A percentile compares a stretch with the other conserved stretches of the same genome.
Conservation (phyloP, 1,140 invertebrate species). For the Cyrtorhinus lividipennis region DNA sequence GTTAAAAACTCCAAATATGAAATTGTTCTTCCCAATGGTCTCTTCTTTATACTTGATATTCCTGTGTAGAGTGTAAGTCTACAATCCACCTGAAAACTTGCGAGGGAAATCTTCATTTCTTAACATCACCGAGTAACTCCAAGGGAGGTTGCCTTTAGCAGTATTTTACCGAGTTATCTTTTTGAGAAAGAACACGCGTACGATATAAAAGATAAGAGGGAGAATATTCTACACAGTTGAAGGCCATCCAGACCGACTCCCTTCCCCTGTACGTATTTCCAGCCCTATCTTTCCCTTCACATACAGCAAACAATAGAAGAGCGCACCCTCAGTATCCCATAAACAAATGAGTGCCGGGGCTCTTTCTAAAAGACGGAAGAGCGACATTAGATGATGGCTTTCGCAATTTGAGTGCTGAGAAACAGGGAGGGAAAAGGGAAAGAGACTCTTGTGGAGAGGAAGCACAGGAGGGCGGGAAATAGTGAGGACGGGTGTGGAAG, state of each 20-base stretch:
- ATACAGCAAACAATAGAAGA: neutral
- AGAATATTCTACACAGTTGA: neutral
- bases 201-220: neutral
- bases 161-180: neutral
- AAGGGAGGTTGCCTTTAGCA: too few species aligned
- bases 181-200: neutral
- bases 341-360: neutral
- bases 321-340: neutral
- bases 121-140: too few species aligned
- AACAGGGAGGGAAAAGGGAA: neutral
- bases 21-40: too few species aligned
- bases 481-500: neutral
- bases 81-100: too few species aligned
- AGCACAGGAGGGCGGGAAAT: neutral
- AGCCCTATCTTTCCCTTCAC: neutral
- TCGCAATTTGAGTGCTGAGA: neutral
- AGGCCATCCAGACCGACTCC: neutral
- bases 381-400: constrained; percentile 3
- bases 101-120: too few species aligned
- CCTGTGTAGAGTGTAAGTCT: too few species aligned
- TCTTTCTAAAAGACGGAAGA: neutral
- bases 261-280: neutral
- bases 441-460: neutral
- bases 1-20: too few species aligned
- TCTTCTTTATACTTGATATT: too few species aligned